Evolutionary conservation across 2,888 invertebrate species (phyloP).

Genomic region (Argyresthia albistria): DNA sequence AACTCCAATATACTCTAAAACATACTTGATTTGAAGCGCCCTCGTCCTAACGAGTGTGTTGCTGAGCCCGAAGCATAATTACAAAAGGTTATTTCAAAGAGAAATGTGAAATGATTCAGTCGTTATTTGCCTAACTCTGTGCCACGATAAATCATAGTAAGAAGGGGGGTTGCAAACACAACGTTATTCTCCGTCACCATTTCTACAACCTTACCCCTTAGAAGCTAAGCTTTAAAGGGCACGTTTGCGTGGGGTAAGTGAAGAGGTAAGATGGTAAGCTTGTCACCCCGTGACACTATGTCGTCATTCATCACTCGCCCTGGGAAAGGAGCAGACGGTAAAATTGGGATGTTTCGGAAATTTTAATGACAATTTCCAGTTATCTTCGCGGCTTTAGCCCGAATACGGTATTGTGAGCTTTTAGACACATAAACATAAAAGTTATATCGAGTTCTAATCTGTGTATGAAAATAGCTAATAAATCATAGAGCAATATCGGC

Average conservation of each 20-base stretch:
- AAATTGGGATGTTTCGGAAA: neutral
- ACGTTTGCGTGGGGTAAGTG: neutral
- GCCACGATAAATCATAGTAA: conserved; percentile 3
- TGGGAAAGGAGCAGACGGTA: neutral
- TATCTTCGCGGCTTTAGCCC: too few species aligned
- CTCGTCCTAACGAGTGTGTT: too few species aligned
- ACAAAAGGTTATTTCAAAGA: neutral
- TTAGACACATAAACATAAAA: too few species aligned
- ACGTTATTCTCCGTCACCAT: neutral
- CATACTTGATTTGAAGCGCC: too few species aligned
- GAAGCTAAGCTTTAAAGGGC: neutral
- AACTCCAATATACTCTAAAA: too few species aligned
- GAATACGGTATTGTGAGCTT: too few species aligned
- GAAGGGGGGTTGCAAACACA: neutral
- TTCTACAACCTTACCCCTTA: neutral
- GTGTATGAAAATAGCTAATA: too few species aligned
- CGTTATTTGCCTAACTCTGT: conserved; percentile 4
- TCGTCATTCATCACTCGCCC: conserved; percentile 1
- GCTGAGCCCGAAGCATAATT: neutral
- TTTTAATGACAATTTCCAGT: neutral
- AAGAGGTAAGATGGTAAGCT: neutral
- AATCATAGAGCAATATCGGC: too few species aligned
- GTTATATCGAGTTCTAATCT: too few species aligned
- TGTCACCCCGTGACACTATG: neutral
- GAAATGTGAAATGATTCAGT: conserved; percentile 2